These are phyloP conservation scores for Microchrysa polita DNA, from an alignment of 2,888 invertebrate genomes.

Conservation along the genomic window DNA sequence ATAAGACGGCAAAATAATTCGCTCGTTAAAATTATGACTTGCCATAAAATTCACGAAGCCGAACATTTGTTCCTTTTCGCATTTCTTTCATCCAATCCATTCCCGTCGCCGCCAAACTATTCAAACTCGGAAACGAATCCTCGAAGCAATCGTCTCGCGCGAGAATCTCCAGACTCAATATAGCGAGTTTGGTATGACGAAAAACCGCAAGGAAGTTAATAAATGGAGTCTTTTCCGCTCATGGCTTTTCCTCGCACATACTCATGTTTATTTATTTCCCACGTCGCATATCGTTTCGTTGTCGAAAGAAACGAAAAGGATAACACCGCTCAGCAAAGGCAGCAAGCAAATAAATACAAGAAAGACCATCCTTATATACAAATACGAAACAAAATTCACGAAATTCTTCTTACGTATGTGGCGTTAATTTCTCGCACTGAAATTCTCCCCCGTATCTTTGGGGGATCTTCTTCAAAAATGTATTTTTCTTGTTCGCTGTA, in stretches of 20 bases:
- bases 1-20: background rate
- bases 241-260: background rate
- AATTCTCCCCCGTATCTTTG: background rate
- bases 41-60: background rate
- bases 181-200: background rate
- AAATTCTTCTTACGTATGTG: conserved; percentile 17
- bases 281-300: too few relatives aligned
- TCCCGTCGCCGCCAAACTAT: too few relatives aligned
- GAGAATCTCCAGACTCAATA: too few relatives aligned
- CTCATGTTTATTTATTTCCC: conserved; percentile 3
- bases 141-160: background rate
- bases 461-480: conserved; percentile 26
- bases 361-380: background rate
- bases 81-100: background rate
- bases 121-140: too few relatives aligned
- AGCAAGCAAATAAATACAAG: too few relatives aligned
- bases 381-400: background rate
- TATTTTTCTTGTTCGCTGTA: conserved; percentile 19
- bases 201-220: conserved; percentile 5
- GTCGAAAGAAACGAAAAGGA: too few relatives aligned
- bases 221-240: conserved; percentile 8
- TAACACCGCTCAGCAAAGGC: too few relatives aligned
- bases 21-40: conserved; percentile 6
- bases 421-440: conserved; percentile 18
- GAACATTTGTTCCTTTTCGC: background rate